A percentile compares a stretch with the other conserved stretches of the same genome.
Conservation (phyloP, 2,888 invertebrate species). For the Meliscaeva auricollis region DNA sequence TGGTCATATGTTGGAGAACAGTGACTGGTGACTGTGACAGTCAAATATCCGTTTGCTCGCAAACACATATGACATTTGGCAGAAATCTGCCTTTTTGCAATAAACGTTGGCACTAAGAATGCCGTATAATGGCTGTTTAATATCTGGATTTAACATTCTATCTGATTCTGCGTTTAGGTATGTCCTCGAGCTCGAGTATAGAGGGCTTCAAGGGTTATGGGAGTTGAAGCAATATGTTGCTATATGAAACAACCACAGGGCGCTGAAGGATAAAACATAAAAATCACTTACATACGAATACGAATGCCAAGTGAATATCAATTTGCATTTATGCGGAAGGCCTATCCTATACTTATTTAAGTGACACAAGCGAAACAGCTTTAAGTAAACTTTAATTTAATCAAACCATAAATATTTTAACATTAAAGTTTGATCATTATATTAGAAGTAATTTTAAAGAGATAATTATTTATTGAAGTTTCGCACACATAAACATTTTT, state of each 20-base stretch:
- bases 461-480: too few relatives aligned
- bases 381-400: background rate
- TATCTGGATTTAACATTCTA: slow-evolving; percentile 28
- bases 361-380: background rate
- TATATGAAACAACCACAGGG: slow-evolving; percentile 8
- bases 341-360: background rate
- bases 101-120: slow-evolving; percentile 21
- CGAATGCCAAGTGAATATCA: slow-evolving; percentile 14
- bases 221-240: slow-evolving; percentile 12
- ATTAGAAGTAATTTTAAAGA: too few relatives aligned
- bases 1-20: background rate
- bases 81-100: slow-evolving; percentile 22
- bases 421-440: background rate
- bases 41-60: slow-evolving; percentile 3
- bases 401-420: background rate
- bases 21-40: slow-evolving; percentile 20
- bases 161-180: slow-evolving; percentile 17
- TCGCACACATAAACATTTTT: too few relatives aligned
- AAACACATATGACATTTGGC: slow-evolving; percentile 19
- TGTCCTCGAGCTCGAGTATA: slow-evolving; percentile 19
- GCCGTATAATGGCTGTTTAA: slow-evolving; percentile 7
- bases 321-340: background rate
- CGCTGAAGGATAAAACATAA: background rate
- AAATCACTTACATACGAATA: background rate
- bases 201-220: background rate